phyloP scores from a whole-genome alignment of 2,113 vertebrate species.

The Orthonyx spaldingii region DNA sequence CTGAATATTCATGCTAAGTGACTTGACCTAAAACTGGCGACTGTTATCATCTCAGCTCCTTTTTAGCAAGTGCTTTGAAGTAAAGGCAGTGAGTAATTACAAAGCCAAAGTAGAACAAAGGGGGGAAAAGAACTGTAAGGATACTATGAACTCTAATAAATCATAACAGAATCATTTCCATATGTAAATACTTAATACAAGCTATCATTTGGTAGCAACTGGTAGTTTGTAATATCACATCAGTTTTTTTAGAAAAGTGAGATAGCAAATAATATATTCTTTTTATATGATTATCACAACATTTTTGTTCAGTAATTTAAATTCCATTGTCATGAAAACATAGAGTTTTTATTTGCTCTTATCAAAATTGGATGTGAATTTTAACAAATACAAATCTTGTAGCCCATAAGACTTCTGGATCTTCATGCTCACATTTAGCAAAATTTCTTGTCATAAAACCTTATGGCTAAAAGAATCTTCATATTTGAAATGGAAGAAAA shows the following conservation, averaged over 20 bases:
- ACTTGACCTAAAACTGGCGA: background rate
- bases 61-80: background rate
- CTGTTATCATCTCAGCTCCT: background rate
- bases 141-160: background rate
- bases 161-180: background rate
- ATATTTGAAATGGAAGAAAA: background rate
- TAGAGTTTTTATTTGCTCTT: background rate
- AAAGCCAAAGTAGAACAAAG: background rate
- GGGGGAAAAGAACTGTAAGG: background rate
- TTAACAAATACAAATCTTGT: background rate
- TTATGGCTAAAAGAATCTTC: background rate
- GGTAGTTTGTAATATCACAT: background rate
- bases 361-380: background rate
- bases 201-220: background rate
- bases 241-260: background rate
- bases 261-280: background rate
- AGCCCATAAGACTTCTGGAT: background rate
- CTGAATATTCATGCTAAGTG: background rate
- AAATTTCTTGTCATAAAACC: background rate
- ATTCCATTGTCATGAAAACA: background rate
- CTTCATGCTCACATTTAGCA: background rate
- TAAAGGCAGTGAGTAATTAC: background rate
- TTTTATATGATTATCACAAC: background rate
- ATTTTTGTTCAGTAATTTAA: background rate
- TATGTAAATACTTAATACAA: background rate